These are phyloP conservation scores for Papilio glaucus DNA, from an alignment of 1,140 invertebrate genomes.

Conservation along the genomic window DNA sequence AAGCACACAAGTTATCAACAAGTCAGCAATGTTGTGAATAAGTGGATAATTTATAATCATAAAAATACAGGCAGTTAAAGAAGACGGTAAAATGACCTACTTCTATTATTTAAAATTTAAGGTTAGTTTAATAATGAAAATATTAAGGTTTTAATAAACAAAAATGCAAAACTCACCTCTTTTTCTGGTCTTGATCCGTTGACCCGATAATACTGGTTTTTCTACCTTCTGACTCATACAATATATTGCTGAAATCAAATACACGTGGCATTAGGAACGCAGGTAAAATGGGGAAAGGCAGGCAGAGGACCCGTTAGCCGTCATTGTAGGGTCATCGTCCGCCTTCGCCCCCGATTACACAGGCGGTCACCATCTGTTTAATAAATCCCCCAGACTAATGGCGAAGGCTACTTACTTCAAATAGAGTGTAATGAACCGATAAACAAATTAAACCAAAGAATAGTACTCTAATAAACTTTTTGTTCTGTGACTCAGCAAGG, in stretches of 20 bases:
- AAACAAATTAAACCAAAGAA: conserved; percentile 43
- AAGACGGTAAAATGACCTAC: neutral
- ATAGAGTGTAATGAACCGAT: conserved; percentile 43
- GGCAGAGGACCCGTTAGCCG: conserved; percentile 47
- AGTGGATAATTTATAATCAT: neutral
- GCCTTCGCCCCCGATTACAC: conserved; percentile 44
- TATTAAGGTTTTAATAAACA: conserved; percentile 20
- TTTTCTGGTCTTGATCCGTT: conserved; percentile 99
- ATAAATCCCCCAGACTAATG: conserved; percentile 46
- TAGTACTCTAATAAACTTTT: conserved; percentile 48
- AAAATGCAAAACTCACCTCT: conserved; percentile 89
- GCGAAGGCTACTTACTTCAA: conserved; percentile 64
- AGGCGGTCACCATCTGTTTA: conserved; percentile 27
- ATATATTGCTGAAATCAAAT: conserved; percentile 93
- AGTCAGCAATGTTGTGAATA: neutral
- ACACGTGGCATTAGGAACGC: conserved; percentile 76
- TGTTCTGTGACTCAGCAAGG: conserved; percentile 73
- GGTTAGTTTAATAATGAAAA: conserved; percentile 25
- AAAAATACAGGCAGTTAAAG: neutral
- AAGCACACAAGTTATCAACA: neutral
- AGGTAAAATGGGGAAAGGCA: conserved; percentile 39
- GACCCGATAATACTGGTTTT: conserved; percentile 99
- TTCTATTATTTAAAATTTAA: conserved; percentile 7
- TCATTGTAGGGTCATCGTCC: conserved; percentile 68
- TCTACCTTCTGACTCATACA: conserved; percentile 99